Base-by-base conservation (phyloP, 2,888 invertebrate genomes). In the Auanema sp. region DNA sequence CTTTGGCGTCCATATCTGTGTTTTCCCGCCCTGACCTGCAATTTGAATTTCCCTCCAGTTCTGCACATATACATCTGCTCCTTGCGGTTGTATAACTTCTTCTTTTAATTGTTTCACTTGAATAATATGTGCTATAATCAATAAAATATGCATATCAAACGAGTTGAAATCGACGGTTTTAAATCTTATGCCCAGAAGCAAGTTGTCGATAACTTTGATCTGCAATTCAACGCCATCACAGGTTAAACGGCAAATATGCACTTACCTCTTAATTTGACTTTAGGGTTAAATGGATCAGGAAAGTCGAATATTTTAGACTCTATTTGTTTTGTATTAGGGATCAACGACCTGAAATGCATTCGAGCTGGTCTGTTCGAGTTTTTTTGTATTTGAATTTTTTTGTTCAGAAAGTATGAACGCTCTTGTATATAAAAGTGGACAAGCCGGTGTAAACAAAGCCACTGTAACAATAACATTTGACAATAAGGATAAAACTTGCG, bases 321-420 rank as follows among this genome's bases (percentile, higher is more conserved):
- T 0, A 96, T 98, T 85, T 98, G 97, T 85, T 99, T 98, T 85
- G 91, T 98, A 8, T 87, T 98, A 25, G 98, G 98, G 59, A 95
- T 98, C 58, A 90, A 91, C 18, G 94, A 95, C 85, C 88, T 97
- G 71, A 89, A 89, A 23, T 71, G 71, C 42, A 73, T 77, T 42
- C 65, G 77, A 59, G 77, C 77, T 10, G 67, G 68, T 67, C 21
- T 58, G 67, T 25, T 18, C 11, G 16, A 21, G 10, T 24, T 23
- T 18, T 16, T 55, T 63, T 6, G 16, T n/a, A 56, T 16, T n/a
- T 18, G 14, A 21, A 18, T 25, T 40, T 53, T 56, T 43, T 16
- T 12, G 53, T 68, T 95, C 93, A 3, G 89, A 89, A 41, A 91
- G 90, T 70, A 86, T 97, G 25, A 93, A 93, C 85, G 98, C 98